Evolutionary conservation across 1,140 invertebrate species (phyloP).

Genomic region (Diachasmimorpha longicaudata): DNA sequence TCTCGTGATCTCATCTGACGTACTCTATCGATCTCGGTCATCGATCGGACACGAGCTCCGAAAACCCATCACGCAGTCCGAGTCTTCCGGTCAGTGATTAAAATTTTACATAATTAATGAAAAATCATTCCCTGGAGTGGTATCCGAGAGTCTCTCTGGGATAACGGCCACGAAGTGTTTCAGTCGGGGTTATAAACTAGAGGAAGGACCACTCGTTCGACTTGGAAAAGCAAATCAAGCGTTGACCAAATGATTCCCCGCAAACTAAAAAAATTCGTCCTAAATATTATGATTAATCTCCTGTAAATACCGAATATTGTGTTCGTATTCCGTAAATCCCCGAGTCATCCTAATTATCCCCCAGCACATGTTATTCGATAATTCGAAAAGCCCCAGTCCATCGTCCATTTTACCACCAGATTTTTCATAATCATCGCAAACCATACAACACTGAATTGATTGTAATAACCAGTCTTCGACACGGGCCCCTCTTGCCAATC

Average conservation of each 20-base stretch:
- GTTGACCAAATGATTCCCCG: not conserved
- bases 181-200: too few relatives aligned
- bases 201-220: too few relatives aligned
- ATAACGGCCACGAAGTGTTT: too few relatives aligned
- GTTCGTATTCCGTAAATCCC: not conserved
- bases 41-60: not conserved
- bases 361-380: not conserved
- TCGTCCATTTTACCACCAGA: not conserved
- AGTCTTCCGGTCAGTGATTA: not conserved
- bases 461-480: not conserved
- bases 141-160: too few relatives aligned
- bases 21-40: not conserved
- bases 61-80: too few relatives aligned
- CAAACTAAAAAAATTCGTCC: not conserved
- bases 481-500: not conserved
- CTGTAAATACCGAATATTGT: not conserved
- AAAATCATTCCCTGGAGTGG: too few relatives aligned
- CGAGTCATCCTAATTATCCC: not conserved
- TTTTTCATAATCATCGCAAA: not conserved
- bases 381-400: not conserved
- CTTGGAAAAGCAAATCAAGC: too few relatives aligned
- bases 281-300: not conserved
- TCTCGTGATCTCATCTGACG: constrained; percentile 4
- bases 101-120: not conserved
- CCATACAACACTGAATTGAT: not conserved